Base-by-base conservation (phyloP, 2,888 invertebrate genomes). In the Erpobdella octoculata region DNA sequence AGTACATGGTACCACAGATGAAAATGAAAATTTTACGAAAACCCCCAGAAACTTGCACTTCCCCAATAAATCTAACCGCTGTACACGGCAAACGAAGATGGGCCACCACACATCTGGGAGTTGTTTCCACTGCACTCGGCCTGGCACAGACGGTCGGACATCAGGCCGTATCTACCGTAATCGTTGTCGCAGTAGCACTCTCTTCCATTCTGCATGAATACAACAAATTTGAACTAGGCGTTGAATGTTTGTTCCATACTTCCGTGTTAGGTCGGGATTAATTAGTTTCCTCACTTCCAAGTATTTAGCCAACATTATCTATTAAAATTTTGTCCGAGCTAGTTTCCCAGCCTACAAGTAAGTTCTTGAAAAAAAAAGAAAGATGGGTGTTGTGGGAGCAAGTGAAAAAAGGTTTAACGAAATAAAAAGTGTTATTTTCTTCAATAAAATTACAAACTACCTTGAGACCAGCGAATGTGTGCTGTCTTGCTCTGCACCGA, bases 181-280 rank as follows among this genome's bases (percentile, higher is more conserved):
- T 69, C 36, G n/a, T 69, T 35, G 15, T 58, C 69, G 69, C 69
- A 69, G 36, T 21, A 69, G n/a, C 69, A 69, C 6, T 58, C 37
- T 2, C 15, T 1, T 12, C 36, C 48, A 5, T 12, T 28, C 66
- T 62, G 21, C 9, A 9, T 28, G 62, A n/a, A n/a, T 15, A 9
- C 15, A 62, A 33, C 1, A 31, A 2, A 6, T 21, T 15, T 18
- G 1, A 12, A 33, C 33, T 28, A 28, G 8, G 31, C 4, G 3
- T 61, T 18, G 3, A 21, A 28, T 25, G 4, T 8, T 62, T 21
- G 28, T 12, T 53, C 15, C 6, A 53, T 53, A 25, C 8, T 53
- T 25, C 53, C 21, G 28, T 9, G 2, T 9, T 48, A 48, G 21
- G 46, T 5, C 18, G 18, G 21, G 46, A 53, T 25, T n/a, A 12